Conservation (phyloP, 1,140 invertebrate species). For the Agraylea sexmaculata region DNA sequence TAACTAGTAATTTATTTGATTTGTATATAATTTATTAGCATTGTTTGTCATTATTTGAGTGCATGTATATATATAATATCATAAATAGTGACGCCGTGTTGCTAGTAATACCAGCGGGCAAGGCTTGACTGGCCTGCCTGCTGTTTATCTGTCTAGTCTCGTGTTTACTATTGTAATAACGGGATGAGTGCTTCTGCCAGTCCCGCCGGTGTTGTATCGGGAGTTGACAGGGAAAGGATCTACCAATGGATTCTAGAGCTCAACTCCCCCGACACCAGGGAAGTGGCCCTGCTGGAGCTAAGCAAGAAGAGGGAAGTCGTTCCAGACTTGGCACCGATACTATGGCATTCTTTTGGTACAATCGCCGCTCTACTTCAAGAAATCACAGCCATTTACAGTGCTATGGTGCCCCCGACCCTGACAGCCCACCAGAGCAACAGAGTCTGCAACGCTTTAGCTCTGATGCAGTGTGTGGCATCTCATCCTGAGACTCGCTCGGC, state of each 20-base stretch:
- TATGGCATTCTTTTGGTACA: constrained; percentile 94
- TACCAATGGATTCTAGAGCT: constrained; percentile 83
- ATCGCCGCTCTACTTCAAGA: constrained; percentile 81
- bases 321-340: constrained; percentile 81
- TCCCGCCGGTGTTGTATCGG: constrained; percentile 33
- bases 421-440: constrained; percentile 80
- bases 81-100: too few species aligned
- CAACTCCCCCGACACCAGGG: constrained; percentile 73
- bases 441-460: constrained; percentile 88
- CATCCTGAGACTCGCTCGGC: constrained; percentile 88
- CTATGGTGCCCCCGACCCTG: constrained; percentile 84
- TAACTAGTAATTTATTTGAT: too few species aligned
- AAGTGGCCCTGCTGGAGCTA: constrained; percentile 81
- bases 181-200: constrained; percentile 36
- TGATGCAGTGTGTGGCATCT: constrained; percentile 90
- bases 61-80: too few species aligned
- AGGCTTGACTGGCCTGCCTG: too few species aligned
- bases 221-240: constrained; percentile 25
- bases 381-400: constrained; percentile 85
- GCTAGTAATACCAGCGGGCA: too few species aligned
- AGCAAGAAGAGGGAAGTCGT: constrained; percentile 93
- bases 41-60: too few species aligned
- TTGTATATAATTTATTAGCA: too few species aligned
- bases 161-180: too few species aligned
- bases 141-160: too few species aligned